Evolutionary conservation across 2,888 invertebrate species (phyloP).

Genomic region (Candidula unifasciata): DNA sequence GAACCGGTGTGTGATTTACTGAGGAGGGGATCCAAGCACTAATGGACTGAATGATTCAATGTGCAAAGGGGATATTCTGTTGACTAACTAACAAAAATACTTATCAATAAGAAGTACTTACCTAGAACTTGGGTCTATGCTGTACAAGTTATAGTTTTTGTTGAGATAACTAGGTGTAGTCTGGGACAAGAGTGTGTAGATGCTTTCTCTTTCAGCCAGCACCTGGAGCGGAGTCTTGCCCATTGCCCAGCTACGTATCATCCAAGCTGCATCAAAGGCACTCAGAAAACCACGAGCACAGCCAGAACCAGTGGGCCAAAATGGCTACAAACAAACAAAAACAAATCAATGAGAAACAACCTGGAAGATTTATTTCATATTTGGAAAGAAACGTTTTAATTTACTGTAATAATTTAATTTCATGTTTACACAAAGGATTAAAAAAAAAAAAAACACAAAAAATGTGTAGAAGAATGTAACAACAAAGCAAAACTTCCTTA

Average conservation of each 20-base stretch:
- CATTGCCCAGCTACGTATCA: conserved; percentile 89
- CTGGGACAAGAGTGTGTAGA: conserved; percentile 92
- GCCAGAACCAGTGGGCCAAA: conserved; percentile 99
- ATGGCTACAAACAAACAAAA: conserved; percentile 79
- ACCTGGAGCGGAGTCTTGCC: conserved; percentile 86
- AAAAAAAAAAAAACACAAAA: too few relatives aligned
- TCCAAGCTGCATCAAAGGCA: conserved; percentile 98
- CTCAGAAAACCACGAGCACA: conserved; percentile 98
- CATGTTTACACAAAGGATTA: too few relatives aligned
- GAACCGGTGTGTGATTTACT: too few relatives aligned
- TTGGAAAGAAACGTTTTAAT: too few relatives aligned
- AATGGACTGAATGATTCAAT: too few relatives aligned
- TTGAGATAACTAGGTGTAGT: conserved; percentile 97
- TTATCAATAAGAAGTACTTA: conserved; percentile 78
- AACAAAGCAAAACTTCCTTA: too few relatives aligned
- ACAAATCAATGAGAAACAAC: neutral
- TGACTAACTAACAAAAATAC: too few relatives aligned
- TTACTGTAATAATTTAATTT: too few relatives aligned
- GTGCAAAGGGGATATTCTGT: too few relatives aligned
- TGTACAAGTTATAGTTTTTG: conserved; percentile 85
- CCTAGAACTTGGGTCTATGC: conserved; percentile 81
- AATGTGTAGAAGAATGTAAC: too few relatives aligned
- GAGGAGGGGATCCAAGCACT: too few relatives aligned
- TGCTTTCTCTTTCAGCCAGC: conserved; percentile 94
- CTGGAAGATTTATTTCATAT: neutral